Conservation (phyloP, 2,888 invertebrate genomes). For the Dryobota labecula region DNA sequence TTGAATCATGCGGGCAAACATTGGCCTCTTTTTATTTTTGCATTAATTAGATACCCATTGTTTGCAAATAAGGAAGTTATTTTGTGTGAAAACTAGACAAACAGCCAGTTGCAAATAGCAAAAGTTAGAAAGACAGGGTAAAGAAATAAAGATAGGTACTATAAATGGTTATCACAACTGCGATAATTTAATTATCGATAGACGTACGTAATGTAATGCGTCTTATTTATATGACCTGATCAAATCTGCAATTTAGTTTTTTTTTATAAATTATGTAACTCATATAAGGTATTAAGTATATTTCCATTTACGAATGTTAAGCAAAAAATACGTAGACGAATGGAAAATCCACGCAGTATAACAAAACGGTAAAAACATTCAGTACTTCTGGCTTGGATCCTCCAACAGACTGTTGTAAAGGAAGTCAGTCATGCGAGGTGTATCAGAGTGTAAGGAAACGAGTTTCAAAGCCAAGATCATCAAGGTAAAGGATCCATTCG, state of each 20-base stretch:
- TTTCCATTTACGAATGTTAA: background rate
- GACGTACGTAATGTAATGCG: conserved; percentile 54
- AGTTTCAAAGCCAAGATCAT: conserved; percentile 61
- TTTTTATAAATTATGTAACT: conserved; percentile 48
- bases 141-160: conserved; percentile 27
- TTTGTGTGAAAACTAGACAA: conserved; percentile 6
- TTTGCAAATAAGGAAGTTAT: conserved; percentile 5
- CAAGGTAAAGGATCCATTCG: conserved; percentile 66
- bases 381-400: background rate
- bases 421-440: conserved; percentile 47
- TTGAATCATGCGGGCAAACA: conserved; percentile 8
- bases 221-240: conserved; percentile 37
- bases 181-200: conserved; percentile 68
- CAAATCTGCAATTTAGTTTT: conserved; percentile 32
- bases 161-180: conserved; percentile 51
- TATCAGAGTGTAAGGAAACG: conserved; percentile 64
- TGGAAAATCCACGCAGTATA: conserved; percentile 8
- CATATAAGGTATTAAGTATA: background rate
- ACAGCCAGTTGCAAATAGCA: conserved; percentile 7
- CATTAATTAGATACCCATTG: conserved; percentile 14
- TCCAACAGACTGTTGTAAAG: conserved; percentile 39
- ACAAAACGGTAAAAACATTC: background rate
- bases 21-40: conserved; percentile 15
- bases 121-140: conserved; percentile 16
- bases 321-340: background rate